phyloP scores from a whole-genome alignment of 2,888 invertebrate genomes.

The Apodemia duryi region DNA sequence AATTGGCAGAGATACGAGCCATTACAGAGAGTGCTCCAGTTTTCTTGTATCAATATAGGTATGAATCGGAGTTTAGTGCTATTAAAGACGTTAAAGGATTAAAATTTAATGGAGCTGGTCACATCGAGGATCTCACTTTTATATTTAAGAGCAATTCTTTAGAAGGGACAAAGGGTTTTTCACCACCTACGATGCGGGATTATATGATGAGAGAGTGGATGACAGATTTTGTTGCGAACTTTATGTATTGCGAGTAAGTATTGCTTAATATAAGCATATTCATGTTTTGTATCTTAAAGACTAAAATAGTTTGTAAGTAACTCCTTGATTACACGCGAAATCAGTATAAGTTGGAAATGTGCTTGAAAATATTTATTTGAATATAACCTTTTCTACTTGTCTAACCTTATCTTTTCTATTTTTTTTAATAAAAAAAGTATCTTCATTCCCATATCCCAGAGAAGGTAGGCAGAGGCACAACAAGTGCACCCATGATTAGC shows the following conservation, averaged over 20 bases:
- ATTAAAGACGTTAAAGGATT: slow-evolving; percentile 56
- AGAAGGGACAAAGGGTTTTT: slow-evolving; percentile 30
- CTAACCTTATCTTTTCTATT: no score
- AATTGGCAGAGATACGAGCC: slow-evolving; percentile 41
- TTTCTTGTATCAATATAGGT: slow-evolving; percentile 76
- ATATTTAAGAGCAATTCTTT: slow-evolving; percentile 61
- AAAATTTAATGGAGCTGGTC: slow-evolving; percentile 73
- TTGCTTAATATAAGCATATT: background rate
- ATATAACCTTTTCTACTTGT: no score
- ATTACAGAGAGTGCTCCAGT: slow-evolving; percentile 53
- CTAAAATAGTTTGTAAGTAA: no score
- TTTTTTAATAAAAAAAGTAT: no score
- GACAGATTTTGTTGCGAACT: slow-evolving; percentile 49
- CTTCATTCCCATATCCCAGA: no score
- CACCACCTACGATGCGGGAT: slow-evolving; percentile 36
- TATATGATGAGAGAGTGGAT: slow-evolving; percentile 48
- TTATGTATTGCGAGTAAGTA: slow-evolving; percentile 53
- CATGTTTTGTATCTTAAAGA: no score
- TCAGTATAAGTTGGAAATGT: no score
- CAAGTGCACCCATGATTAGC: no score
- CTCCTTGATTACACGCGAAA: no score
- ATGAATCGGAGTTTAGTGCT: slow-evolving; percentile 64
- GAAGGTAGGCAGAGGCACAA: no score
- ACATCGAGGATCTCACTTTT: slow-evolving; percentile 80
- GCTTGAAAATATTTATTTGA: no score